These are phyloP conservation scores for Tragelaphus scriptus DNA, from an alignment of 2,113 vertebrate species.

Conservation along the genomic window DNA sequence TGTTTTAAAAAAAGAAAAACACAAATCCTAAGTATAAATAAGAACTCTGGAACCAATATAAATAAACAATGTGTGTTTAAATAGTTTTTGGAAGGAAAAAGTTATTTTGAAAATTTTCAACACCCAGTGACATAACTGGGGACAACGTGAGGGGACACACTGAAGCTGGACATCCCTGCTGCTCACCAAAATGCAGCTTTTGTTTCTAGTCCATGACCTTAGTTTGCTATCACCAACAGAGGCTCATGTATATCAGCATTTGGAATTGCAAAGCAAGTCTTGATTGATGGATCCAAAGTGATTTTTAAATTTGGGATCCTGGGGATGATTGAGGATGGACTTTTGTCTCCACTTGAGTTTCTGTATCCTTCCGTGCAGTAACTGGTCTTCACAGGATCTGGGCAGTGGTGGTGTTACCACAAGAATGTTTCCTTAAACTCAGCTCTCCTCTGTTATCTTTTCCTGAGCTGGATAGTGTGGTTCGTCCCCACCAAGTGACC, in stretches of 20 bases:
- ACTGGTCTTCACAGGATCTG: not conserved
- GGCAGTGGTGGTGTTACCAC: not conserved
- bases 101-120: not conserved
- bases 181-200: not conserved
- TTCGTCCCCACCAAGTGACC: not conserved
- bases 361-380: not conserved
- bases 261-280: not conserved
- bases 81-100: not conserved
- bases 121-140: not conserved
- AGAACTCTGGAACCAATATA: not conserved
- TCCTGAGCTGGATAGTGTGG: not conserved
- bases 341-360: not conserved
- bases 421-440: not conserved
- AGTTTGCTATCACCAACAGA: not conserved
- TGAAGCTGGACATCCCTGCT: not conserved
- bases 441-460: not conserved
- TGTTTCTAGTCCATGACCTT: not conserved
- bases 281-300: not conserved
- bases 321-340: rapidly evolving
- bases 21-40: not conserved
- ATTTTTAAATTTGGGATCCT: slow-evolving; percentile 4
- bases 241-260: not conserved
- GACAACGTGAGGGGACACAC: not conserved
- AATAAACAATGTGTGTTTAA: not conserved
- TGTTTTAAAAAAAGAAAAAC: not conserved